These are phyloP conservation scores for Melanotaenia trifasciata DNA, from an alignment of 2,797 vertebrate species.

Conservation along the genomic window DNA sequence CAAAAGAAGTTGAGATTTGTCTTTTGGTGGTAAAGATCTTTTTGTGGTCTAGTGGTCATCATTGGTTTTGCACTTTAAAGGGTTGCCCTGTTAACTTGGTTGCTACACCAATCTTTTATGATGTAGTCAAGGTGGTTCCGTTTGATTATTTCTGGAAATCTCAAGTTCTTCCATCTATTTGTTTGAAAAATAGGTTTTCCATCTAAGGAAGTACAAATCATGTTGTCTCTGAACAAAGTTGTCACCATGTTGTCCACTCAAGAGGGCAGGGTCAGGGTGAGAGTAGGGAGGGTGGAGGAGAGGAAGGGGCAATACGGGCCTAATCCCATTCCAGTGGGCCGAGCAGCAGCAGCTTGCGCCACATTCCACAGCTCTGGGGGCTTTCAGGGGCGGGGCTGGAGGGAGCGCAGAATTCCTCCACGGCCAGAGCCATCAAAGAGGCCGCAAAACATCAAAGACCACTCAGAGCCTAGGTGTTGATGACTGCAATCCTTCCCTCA, in stretches of 20 bases:
- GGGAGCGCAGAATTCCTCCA: slow-evolving; percentile 74
- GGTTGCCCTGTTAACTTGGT: neutral
- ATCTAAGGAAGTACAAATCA: neutral
- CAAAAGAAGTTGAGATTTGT: neutral
- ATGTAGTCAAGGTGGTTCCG: neutral
- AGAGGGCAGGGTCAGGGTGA: slow-evolving; percentile 43
- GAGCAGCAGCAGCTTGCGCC: slow-evolving; percentile 71
- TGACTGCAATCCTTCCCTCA: slow-evolving; percentile 80
- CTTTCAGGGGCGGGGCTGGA: slow-evolving; percentile 72
- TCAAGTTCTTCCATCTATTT: neutral
- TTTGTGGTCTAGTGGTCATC: neutral
- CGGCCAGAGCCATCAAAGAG: slow-evolving; percentile 79
- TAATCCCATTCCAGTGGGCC: slow-evolving; percentile 84
- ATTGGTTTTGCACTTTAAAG: neutral
- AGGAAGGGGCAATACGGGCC: slow-evolving; percentile 43
- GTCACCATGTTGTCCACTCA: slow-evolving; percentile 59
- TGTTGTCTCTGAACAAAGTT: slow-evolving; percentile 24
- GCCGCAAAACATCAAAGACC: slow-evolving; percentile 81
- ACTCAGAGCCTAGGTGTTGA: slow-evolving; percentile 82
- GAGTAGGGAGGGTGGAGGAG: slow-evolving; percentile 34
- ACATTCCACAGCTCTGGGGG: slow-evolving; percentile 85
- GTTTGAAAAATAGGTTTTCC: neutral
- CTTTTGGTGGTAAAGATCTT: neutral
- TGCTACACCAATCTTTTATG: neutral
- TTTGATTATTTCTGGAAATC: neutral